phyloP scores from a whole-genome alignment of 2,113 vertebrate genomes.

The Pholis gunnellus region DNA sequence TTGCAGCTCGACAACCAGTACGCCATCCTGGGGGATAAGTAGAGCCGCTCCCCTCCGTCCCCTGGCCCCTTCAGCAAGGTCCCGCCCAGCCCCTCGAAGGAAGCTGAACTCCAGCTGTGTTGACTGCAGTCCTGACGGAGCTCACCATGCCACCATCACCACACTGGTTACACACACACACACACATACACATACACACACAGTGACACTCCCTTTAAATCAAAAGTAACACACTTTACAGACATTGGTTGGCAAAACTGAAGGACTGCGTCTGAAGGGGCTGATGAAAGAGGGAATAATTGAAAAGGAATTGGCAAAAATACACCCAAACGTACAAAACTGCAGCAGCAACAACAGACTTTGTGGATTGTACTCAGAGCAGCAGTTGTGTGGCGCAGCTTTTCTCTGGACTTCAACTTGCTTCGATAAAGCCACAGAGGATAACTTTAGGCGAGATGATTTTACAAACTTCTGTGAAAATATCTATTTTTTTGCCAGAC shows the following conservation, averaged over 20 bases:
- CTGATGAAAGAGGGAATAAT: slow-evolving; percentile 72
- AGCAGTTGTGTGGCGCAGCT: slow-evolving; percentile 67
- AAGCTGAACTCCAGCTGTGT: slow-evolving; percentile 70
- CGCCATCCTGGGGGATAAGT: slow-evolving; percentile 96
- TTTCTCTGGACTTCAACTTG: slow-evolving; percentile 79
- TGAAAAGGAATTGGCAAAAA: slow-evolving; percentile 70
- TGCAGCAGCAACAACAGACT: slow-evolving; percentile 75
- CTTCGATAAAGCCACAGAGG: slow-evolving; percentile 77
- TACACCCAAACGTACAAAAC: slow-evolving; percentile 79
- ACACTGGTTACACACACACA: slow-evolving; percentile 34
- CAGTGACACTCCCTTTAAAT: slow-evolving; percentile 58
- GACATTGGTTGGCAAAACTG: slow-evolving; percentile 81
- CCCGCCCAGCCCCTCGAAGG: slow-evolving; percentile 64
- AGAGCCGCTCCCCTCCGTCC: slow-evolving; percentile 81
- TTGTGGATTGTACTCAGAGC: slow-evolving; percentile 82
- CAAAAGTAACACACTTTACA: slow-evolving; percentile 36
- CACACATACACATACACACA: slow-evolving; percentile 33
- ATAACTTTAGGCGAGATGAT: slow-evolving; percentile 73
- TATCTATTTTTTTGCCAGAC: slow-evolving; percentile 78
- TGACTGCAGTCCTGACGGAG: slow-evolving; percentile 68
- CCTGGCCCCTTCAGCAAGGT: slow-evolving; percentile 72
- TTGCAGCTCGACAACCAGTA: slow-evolving; percentile 99
- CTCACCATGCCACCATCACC: slow-evolving; percentile 55
- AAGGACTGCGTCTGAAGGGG: slow-evolving; percentile 77
- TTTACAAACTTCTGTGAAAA: slow-evolving; percentile 81